Base-by-base conservation (phyloP, 2,888 invertebrate species). In the Aromia moschata region DNA sequence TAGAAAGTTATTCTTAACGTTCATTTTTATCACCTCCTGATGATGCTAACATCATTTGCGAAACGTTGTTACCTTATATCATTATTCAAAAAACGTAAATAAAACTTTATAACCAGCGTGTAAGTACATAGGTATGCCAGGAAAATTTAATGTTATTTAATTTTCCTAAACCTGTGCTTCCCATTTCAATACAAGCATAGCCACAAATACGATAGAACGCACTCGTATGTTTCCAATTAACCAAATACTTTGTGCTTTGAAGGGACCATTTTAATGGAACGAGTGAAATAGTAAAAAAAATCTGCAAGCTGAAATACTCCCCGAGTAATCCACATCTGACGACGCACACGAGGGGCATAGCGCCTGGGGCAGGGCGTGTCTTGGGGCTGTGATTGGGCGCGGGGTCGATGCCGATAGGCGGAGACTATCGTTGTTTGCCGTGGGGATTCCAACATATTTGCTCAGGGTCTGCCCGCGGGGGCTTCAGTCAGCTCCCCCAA, bases 361-460 rank as follows among this genome's bases (percentile, higher is more conserved):
- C n/a, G n/a, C 78, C 78, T 65, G 68, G 63, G 78, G 78, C 77
- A 67, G 77, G 78, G 78, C 78, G 78, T 79, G 75, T 76, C 77
- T 75, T 72, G 67, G 65, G 74, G 76, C 74, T 68, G 70, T 72
- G 67, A 78, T 78, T 78, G 78, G 78, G 69, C 69, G 72, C 70
- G 65, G 70, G 68, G 73, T 67, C 66, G 63, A 65, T 57, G 67
- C 73, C 74, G 72, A 67, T 67, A 73, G 77, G 76, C 74, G 76
- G 77, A 70, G 77, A 71, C 73, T 74, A 67, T 62, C 69, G 68
- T 66, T 68, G 68, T 66, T 69, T 60, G 62, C 68, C 66, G 69
- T 68, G 70, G 70, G 70, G 70, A 68, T 66, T 63, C 52, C 56
- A 54, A 64, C 68, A 66, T 65, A 65, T 58, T 58, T 67, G 72